Evolutionary conservation across 2,113 vertebrate species (phyloP).

Genomic region (Ancistrus triradiatus): DNA sequence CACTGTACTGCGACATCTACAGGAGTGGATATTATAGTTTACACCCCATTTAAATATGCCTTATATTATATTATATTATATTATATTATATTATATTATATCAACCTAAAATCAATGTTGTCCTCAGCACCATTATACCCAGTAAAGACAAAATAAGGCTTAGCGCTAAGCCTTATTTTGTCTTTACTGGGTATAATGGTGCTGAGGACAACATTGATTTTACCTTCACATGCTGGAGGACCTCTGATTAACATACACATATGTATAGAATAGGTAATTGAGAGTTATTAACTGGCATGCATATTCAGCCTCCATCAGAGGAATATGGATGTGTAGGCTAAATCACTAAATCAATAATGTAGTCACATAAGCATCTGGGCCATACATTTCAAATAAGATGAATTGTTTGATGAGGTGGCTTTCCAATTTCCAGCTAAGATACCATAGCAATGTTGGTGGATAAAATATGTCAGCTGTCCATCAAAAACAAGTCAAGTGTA

Average conservation of each 20-base stretch:
- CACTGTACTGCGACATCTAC: too few relatives aligned
- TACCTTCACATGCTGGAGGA: too few relatives aligned
- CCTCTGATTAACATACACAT: not conserved
- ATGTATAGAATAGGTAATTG: constrained; percentile 6
- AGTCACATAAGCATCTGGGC: constrained; percentile 29
- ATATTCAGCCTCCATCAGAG: constrained; percentile 30
- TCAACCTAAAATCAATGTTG: too few relatives aligned
- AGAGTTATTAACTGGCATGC: constrained; percentile 31
- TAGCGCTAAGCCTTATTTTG: too few relatives aligned
- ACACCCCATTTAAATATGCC: too few relatives aligned
- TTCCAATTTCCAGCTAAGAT: constrained; percentile 36
- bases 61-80: too few relatives aligned
- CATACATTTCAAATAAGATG: constrained; percentile 42
- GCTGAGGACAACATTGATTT: too few relatives aligned
- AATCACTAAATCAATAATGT: constrained; percentile 45
- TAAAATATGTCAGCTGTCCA: constrained; percentile 28
- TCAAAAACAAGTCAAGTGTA: constrained; percentile 36
- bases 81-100: too few relatives aligned
- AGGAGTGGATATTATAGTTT: too few relatives aligned
- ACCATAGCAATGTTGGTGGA: constrained; percentile 18
- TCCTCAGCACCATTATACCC: too few relatives aligned
- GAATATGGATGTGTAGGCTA: constrained; percentile 34
- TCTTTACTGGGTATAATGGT: too few relatives aligned
- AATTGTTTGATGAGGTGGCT: constrained; percentile 39
- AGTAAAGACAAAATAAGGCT: too few relatives aligned